These are phyloP conservation scores for Siniperca knerii DNA, from an alignment of 2,113 vertebrate species.

Conservation along the genomic window DNA sequence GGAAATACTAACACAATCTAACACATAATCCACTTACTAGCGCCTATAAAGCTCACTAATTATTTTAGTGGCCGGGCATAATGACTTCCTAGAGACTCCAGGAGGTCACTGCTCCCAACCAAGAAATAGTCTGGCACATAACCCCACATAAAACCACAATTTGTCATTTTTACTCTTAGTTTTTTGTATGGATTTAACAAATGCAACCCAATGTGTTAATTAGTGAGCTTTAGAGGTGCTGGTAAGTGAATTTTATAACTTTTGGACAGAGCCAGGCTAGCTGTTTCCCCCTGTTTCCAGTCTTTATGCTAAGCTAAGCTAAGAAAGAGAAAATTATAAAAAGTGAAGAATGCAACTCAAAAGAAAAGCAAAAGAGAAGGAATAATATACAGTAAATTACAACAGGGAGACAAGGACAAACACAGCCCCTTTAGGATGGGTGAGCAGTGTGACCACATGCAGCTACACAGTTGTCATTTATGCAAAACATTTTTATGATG, in stretches of 20 bases:
- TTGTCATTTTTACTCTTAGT: neutral
- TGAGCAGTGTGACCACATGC: neutral
- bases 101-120: neutral
- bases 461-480: conserved; percentile 36
- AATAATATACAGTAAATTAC: conserved; percentile 3
- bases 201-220: neutral
- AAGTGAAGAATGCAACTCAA: conserved; percentile 6
- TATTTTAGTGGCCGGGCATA: neutral
- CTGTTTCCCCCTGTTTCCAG: neutral
- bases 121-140: neutral
- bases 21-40: neutral
- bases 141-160: neutral
- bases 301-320: neutral
- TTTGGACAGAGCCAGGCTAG: too few species aligned
- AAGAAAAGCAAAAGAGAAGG: too few species aligned
- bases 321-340: neutral
- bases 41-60: neutral
- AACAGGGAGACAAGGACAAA: conserved; percentile 19
- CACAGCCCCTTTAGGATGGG: conserved; percentile 11
- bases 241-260: too few species aligned
- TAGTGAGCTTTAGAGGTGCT: neutral
- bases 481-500: conserved; percentile 55
- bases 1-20: neutral
- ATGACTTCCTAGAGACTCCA: neutral
- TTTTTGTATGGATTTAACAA: neutral